phyloP scores from a whole-genome alignment of 2,888 invertebrate genomes.

The Epinotia ramella region DNA sequence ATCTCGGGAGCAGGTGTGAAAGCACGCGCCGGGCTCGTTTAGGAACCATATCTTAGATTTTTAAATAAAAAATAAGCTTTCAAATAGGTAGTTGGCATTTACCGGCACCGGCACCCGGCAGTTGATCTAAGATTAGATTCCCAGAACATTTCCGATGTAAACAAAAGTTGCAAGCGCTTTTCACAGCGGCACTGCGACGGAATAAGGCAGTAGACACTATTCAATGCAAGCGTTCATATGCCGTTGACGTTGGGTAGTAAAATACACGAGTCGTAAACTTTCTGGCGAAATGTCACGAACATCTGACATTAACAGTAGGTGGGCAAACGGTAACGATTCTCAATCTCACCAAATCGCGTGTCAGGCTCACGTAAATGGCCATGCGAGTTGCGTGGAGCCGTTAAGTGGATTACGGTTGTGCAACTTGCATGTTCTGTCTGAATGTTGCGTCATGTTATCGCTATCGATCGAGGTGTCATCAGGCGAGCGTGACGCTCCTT shows the following conservation, averaged over 20 bases:
- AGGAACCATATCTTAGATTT: no score
- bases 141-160: background rate
- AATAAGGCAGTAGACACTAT: background rate
- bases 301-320: conserved; percentile 21
- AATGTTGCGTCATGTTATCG: conserved; percentile 57
- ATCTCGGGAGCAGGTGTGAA: no score
- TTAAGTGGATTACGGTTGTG: conserved; percentile 38
- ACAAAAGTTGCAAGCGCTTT: conserved; percentile 1
- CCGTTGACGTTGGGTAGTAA: background rate
- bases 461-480: conserved; percentile 57
- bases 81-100: background rate
- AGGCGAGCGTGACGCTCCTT: conserved; percentile 19
- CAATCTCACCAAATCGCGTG: conserved; percentile 38
- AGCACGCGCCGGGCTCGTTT: no score
- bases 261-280: conserved; percentile 26
- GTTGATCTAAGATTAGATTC: background rate
- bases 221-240: background rate
- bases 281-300: conserved; percentile 34
- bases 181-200: background rate
- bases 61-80: background rate
- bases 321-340: conserved; percentile 14
- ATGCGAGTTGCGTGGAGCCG: conserved; percentile 33
- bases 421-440: conserved; percentile 31
- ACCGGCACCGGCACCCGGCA: background rate
- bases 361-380: conserved; percentile 26